Evolutionary conservation across 2,113 vertebrate genomes (phyloP), one percentile per base, ranked within the genome.

Genomic region (Astatoreochromis straeleni): DNA sequence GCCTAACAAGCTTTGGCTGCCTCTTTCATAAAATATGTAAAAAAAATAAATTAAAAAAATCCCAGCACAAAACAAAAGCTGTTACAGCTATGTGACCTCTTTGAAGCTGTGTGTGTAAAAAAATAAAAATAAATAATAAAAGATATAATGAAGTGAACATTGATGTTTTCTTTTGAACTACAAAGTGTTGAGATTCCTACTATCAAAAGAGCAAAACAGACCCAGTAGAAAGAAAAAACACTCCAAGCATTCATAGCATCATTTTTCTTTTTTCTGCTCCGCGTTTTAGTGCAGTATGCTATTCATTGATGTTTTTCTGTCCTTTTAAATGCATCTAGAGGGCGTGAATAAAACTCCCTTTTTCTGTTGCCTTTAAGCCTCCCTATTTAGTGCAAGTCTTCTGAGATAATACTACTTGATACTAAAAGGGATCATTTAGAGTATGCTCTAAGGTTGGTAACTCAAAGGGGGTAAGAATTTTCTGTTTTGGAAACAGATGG

Each of bases 401-500:
- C 54, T 47, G 26, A 88, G 65, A 90, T 75, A 80, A 88, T 33
- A 19, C 40, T 19, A 51, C 21, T 83, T 33, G 81, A 83, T 89
- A 81, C 65, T 45, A 60, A 84, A 88, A 73, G 14, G 38, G 45
- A 91, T 79, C 88, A 87, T 91, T 84, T 65, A 19, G 80, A 75
- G 83, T 68, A 88, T 84, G 68, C 42, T 16, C 82, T 42, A 24
- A 81, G 82, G 60, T 58, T 92, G 82, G 88, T 83, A 87, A 63
- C 88, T 87, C 84, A 91, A 90, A 87, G 80, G 51, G 81, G 80
- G 45, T 33, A 40, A 51, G 51, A 33, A 80, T 33, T 26, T 80
- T 88, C 75, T 90, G 65, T 80, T 90, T 82, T 81, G 70, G 79
- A 87, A 95, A 92, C 94, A 95, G 92, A 94, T 95, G 94, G 90